Base-by-base conservation (phyloP, 2,113 vertebrate species). In the Ornithorhynchus anatinus region DNA sequence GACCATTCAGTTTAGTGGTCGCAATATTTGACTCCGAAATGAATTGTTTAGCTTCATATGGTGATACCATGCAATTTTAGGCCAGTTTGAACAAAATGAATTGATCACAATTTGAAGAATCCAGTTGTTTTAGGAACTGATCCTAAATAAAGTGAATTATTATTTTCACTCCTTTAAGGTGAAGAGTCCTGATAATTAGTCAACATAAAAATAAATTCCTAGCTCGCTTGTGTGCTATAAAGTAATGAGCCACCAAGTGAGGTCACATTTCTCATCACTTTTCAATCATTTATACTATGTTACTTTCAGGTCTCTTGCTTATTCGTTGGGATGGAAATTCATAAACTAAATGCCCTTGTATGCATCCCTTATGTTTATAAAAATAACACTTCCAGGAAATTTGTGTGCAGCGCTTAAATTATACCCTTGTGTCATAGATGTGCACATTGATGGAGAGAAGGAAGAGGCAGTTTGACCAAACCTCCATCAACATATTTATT, bases 41-140 rank as follows among this genome's bases (percentile, higher is more conserved):
- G n/a, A n/a, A n/a, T n/a, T n/a, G n/a, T n/a, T n/a, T n/a, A n/a
- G n/a, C n/a, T n/a, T n/a, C n/a, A n/a, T n/a, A n/a, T n/a, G n/a
- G n/a, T n/a, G n/a, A n/a, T n/a, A n/a, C n/a, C n/a, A n/a, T n/a
- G n/a, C n/a, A n/a, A n/a, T n/a, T n/a, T n/a, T n/a, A n/a, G n/a
- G n/a, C n/a, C n/a, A 52, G 23, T 22, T 67, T 45, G 11, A 59
- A 25, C n/a, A 67, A 59, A 33, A 20, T 8, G 62, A 15, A 61
- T 59, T 56, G 62, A 43, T 70, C 10, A 62, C 31, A 70, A 58
- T 77, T 80, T 74, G 32, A 63, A 51, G 54, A 77, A 37, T 64
- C 14, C 32, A 57, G 29, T 42, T 58, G 59, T 59, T 75, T 61
- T 7, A 48, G 59, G 4, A 35, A 5, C 10, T 69, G 10, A 56